Conservation (phyloP, 2,888 invertebrate species). For the Hydriomena furcata region DNA sequence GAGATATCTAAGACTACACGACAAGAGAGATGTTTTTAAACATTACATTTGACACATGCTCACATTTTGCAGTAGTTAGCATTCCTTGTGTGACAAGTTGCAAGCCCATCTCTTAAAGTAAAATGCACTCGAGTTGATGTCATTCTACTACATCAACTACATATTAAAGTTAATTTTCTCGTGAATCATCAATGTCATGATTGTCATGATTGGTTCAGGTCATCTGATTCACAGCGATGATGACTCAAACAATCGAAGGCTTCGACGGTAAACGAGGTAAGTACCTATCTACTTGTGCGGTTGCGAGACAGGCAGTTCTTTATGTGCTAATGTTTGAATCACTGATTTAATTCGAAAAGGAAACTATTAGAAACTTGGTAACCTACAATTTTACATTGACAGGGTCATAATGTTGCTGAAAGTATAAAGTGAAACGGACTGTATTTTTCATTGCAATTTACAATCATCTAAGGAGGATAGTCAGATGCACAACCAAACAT, state of each 20-base stretch:
- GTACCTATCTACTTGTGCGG: conserved; percentile 20
- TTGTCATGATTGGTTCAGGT: conserved; percentile 25
- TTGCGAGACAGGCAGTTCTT: conserved; percentile 33
- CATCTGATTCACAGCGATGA: conserved; percentile 36
- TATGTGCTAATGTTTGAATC: conserved; percentile 47
- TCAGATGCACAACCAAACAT: too few relatives aligned
- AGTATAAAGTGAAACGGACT: conserved; percentile 1
- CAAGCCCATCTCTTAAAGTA: too few relatives aligned
- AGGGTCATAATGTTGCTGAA: conserved; percentile 11
- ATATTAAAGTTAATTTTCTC: too few relatives aligned
- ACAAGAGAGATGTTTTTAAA: too few relatives aligned
- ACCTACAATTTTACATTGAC: conserved; percentile 1
- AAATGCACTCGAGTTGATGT: too few relatives aligned
- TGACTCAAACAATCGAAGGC: conserved; percentile 37
- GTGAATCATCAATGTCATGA: conserved; percentile 32
- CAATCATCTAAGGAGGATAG: too few relatives aligned
- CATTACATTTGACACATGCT: too few relatives aligned
- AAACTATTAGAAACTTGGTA: conserved; percentile 24
- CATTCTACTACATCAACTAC: too few relatives aligned
- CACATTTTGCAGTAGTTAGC: too few relatives aligned
- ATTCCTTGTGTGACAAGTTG: too few relatives aligned
- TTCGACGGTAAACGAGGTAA: conserved; percentile 27
- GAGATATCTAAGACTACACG: too few relatives aligned
- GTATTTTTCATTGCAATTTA: neutral
- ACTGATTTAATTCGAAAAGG: conserved; percentile 24